Base-by-base conservation (phyloP, 2,113 vertebrate species). In the Calidris pugnax region DNA sequence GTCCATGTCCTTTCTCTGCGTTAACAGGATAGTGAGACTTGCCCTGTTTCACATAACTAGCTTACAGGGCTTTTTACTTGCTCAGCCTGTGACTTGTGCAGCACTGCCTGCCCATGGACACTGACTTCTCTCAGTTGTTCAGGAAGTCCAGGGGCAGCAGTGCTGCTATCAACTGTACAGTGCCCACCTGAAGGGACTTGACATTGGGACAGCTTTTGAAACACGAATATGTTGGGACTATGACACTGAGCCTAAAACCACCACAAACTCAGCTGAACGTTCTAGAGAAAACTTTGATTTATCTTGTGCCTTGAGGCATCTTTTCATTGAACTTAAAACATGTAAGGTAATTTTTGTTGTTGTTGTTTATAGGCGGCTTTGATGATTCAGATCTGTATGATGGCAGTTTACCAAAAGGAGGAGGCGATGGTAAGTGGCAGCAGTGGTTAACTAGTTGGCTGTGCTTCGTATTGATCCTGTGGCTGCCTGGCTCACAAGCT, bases 381-480 rank as follows among this genome's bases (percentile, higher is more conserved):
- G 27, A 67, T 30, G 97, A 97, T 92, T 26, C 8, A 53, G 97
- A 98, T 79, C 92, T 97, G 28, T 0, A 1, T 0, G 80, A 63
- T 43, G 87, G 14, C 19, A 14, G 1, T 50, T 32, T 4, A 10
- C 91, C 92, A 27, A 72, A 13, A 81, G 87, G 76, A 82, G 71
- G 90, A 14, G 28, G 45, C 0, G 90, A 35, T 73, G 57, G 39
- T n/a, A 48, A 48, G 87, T 33, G 80, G 60, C 18, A 33, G 57
- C 69, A 87, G 87, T 73, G 95, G 95, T 97, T 96, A 95, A 95
- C 73, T 3, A 48, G 27, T 30, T 35, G 39, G 12, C 55, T 71
- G 28, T 63, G 16, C 35, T 91, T 96, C 33, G 3, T 75, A 6
- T 14, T 62, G 26, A 86, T 77, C 39, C 45, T 74, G 0, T 69